Evolutionary conservation across 2,797 vertebrate genomes (phyloP).

Genomic region (Catostomus latipinnis): DNA sequence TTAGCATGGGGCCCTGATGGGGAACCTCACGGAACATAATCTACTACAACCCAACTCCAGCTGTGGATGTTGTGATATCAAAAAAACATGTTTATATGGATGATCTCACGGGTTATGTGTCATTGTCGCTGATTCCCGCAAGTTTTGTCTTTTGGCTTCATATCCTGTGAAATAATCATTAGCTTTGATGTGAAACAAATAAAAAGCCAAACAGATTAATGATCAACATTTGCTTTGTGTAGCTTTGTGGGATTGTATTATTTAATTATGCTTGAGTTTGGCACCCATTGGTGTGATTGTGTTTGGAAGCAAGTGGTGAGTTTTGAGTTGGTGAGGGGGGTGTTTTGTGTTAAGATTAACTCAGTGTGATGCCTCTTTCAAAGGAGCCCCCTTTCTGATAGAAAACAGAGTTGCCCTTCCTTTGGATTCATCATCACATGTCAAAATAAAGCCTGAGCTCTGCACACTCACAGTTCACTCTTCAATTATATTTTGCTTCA

Average conservation of each 20-base stretch:
- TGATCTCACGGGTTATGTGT: constrained; percentile 60
- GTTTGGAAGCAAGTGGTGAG: constrained; percentile 35
- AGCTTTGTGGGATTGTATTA: not conserved
- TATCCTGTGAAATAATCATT: not conserved
- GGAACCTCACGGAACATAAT: constrained; percentile 73
- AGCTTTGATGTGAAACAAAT: not conserved
- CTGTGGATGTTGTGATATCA: constrained; percentile 74
- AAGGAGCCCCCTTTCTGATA: constrained; percentile 66
- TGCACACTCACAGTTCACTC: constrained; percentile 19
- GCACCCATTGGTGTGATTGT: constrained; percentile 34
- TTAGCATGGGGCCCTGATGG: constrained; percentile 60
- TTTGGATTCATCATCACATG: constrained; percentile 69
- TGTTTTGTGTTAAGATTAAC: constrained; percentile 67
- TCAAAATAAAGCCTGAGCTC: constrained; percentile 65
- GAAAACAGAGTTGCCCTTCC: constrained; percentile 71
- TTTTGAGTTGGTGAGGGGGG: constrained; percentile 50
- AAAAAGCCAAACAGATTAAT: not conserved
- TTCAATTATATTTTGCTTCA: constrained; percentile 60
- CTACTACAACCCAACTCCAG: constrained; percentile 74
- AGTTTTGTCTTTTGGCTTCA: constrained; percentile 19
- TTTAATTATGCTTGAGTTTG: constrained; percentile 33
- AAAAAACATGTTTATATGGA: constrained; percentile 68
- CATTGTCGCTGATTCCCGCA: constrained; percentile 11
- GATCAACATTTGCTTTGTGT: not conserved
- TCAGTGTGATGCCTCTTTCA: constrained; percentile 70